A percentile compares a stretch with the other conserved stretches of the same genome.
phyloP scores from a whole-genome alignment of 2,113 vertebrate species.

The Lepus americanus region DNA sequence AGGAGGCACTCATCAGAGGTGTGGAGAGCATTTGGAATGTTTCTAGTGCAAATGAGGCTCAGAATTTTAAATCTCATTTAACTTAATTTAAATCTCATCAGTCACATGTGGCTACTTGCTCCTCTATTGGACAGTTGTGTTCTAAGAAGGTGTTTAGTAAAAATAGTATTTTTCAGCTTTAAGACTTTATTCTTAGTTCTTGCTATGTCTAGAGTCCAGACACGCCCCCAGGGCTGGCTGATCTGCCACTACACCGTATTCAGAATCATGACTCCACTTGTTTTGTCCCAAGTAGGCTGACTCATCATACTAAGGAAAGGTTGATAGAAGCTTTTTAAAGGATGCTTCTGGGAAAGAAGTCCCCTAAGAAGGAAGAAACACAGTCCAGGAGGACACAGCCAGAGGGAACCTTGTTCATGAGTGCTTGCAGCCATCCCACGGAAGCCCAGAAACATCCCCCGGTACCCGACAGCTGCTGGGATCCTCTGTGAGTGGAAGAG shows the following conservation, averaged over 20 bases:
- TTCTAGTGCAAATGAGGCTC: not conserved
- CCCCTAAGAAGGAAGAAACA: not conserved
- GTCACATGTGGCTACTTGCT: not conserved
- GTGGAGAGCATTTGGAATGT: not conserved
- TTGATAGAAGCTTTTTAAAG: constrained; percentile 1
- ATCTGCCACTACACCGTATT: not conserved
- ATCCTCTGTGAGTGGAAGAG: not conserved
- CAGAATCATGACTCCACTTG: not conserved
- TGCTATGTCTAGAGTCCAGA: not conserved
- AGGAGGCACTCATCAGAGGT: not conserved
- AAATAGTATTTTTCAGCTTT: constrained; percentile 21
- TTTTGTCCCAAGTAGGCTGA: not conserved
- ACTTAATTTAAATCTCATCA: constrained; percentile 35
- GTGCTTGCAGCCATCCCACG: not conserved
- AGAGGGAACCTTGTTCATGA: not conserved
- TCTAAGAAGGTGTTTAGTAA: not conserved
- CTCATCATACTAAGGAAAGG: not conserved
- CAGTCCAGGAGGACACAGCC: not conserved
- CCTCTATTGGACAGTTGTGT: not conserved
- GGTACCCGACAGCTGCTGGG: not conserved
- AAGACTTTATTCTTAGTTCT: constrained; percentile 23
- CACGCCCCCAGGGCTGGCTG: not conserved
- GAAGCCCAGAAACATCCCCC: not conserved
- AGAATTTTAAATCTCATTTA: constrained; percentile 19
- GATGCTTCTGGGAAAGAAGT: not conserved